Evolutionary conservation across 2,113 vertebrate genomes (phyloP).

Genomic region (Amia ocellicauda): DNA sequence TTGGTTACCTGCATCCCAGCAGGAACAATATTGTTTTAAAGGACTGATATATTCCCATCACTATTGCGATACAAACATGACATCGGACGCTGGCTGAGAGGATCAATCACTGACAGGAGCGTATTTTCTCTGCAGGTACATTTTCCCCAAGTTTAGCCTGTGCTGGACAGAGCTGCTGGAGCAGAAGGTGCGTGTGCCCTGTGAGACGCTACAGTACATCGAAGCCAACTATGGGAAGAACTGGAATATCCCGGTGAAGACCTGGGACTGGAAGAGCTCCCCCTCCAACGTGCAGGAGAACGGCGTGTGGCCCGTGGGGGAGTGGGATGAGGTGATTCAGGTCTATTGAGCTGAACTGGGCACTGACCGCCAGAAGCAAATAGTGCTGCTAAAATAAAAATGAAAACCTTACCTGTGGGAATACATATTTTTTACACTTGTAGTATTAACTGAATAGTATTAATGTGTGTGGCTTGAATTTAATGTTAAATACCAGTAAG

Average conservation of each 20-base stretch:
- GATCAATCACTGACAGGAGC: background rate
- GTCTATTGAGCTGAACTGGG: conserved; percentile 58
- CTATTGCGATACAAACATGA: no score
- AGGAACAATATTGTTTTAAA: no score
- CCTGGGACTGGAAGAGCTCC: conserved; percentile 84
- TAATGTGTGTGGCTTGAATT: no score
- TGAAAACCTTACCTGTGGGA: no score
- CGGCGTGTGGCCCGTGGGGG: conserved; percentile 75
- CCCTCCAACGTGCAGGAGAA: conserved; percentile 77
- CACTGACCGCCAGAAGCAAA: no score
- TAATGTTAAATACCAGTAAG: no score
- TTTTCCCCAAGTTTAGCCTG: conserved; percentile 78
- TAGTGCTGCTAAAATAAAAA: background rate
- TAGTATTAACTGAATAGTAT: no score
- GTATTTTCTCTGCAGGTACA: conserved; percentile 60
- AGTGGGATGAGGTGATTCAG: conserved; percentile 83
- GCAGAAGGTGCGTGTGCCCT: conserved; percentile 75
- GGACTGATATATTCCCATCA: no score
- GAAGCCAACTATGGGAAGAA: conserved; percentile 80
- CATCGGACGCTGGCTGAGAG: no score
- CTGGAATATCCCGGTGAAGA: conserved; percentile 76
- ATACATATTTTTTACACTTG: no score
- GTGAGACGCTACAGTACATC: conserved; percentile 74
- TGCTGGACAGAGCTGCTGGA: conserved; percentile 84
- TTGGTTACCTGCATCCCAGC: no score